Evolutionary conservation across 2,888 invertebrate genomes (phyloP).

Genomic region (Pammene aurita): DNA sequence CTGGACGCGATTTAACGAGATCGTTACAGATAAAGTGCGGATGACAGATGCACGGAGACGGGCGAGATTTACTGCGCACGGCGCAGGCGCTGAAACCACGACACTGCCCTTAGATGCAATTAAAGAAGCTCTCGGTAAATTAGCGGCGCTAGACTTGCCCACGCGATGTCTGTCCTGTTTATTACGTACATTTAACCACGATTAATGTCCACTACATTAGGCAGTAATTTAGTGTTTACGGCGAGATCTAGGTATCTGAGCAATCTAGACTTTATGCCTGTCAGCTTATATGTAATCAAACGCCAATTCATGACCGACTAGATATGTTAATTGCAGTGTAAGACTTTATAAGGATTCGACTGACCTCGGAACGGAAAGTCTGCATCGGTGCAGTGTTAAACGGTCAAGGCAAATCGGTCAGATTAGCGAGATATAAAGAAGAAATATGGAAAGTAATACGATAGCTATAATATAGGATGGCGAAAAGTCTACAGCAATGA

Average conservation of each 20-base stretch:
- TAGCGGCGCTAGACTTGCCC: conserved; percentile 51
- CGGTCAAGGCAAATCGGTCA: conserved; percentile 73
- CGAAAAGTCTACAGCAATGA: conserved; percentile 34
- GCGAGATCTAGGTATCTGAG: conserved; percentile 15
- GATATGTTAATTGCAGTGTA: conserved; percentile 56
- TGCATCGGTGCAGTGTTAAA: conserved; percentile 57
- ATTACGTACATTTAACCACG: conserved; percentile 53
- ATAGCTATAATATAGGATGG: conserved; percentile 9
- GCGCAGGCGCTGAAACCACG: conserved; percentile 47
- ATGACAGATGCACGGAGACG: conserved; percentile 46
- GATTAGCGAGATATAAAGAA: conserved; percentile 48
- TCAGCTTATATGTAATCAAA: conserved; percentile 43
- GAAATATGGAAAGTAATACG: conserved; percentile 43
- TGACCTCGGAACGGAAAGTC: conserved; percentile 76
- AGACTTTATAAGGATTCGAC: conserved; percentile 59
- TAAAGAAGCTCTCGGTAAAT: conserved; percentile 57
- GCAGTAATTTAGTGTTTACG: conserved; percentile 44
- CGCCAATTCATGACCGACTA: conserved; percentile 54
- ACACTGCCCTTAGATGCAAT: conserved; percentile 54
- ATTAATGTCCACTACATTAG: conserved; percentile 53
- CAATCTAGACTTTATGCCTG: conserved; percentile 12
- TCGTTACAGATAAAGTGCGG: conserved; percentile 46
- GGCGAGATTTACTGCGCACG: conserved; percentile 54
- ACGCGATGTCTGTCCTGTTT: conserved; percentile 52
- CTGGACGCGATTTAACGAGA: conserved; percentile 51